Evolutionary conservation across 2,888 invertebrate genomes (phyloP).

Genomic region (Parnassius apollo): DNA sequence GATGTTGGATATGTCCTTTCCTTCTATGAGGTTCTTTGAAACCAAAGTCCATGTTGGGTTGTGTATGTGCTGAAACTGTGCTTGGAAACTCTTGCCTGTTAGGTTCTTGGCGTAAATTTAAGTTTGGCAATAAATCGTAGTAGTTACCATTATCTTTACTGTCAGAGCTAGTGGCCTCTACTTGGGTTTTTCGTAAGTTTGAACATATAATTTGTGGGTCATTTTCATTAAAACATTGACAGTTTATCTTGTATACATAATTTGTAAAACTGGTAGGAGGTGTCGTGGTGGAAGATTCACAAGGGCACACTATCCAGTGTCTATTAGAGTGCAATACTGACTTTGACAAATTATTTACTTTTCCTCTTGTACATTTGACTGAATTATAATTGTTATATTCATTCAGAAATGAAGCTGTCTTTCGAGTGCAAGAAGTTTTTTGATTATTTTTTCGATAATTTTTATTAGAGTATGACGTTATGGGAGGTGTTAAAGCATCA

Average conservation of each 20-base stretch:
- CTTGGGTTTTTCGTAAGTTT: slow-evolving; percentile 33
- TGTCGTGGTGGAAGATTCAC: slow-evolving; percentile 38
- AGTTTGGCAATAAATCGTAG: slow-evolving; percentile 49
- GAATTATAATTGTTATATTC: slow-evolving; percentile 28
- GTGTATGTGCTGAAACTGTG: slow-evolving; percentile 26
- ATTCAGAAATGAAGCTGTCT: slow-evolving; percentile 24
- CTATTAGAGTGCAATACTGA: slow-evolving; percentile 25
- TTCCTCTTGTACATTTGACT: slow-evolving; percentile 43
- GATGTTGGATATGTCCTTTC: slow-evolving; percentile 36
- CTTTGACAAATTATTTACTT: slow-evolving; percentile 32
- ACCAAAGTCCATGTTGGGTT: neutral
- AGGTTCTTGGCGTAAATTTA: slow-evolving; percentile 42
- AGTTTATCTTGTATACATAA: slow-evolving; percentile 36
- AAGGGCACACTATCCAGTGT: slow-evolving; percentile 38
- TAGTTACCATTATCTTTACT: slow-evolving; percentile 36
- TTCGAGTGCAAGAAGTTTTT: slow-evolving; percentile 48
- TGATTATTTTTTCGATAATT: slow-evolving; percentile 42
- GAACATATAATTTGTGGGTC: slow-evolving; percentile 32
- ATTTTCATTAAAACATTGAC: slow-evolving; percentile 36
- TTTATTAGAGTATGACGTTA: slow-evolving; percentile 31
- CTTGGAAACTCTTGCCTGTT: slow-evolving; percentile 31
- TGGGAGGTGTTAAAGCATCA: slow-evolving; percentile 38
- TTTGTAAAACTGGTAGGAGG: slow-evolving; percentile 30
- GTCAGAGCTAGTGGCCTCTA: slow-evolving; percentile 20
- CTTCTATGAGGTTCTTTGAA: slow-evolving; percentile 26